A percentile compares a stretch with the other conserved stretches of the same genome.
Evolutionary conservation across 2,888 invertebrate species (phyloP).

Genomic region (Pomacea canaliculata): DNA sequence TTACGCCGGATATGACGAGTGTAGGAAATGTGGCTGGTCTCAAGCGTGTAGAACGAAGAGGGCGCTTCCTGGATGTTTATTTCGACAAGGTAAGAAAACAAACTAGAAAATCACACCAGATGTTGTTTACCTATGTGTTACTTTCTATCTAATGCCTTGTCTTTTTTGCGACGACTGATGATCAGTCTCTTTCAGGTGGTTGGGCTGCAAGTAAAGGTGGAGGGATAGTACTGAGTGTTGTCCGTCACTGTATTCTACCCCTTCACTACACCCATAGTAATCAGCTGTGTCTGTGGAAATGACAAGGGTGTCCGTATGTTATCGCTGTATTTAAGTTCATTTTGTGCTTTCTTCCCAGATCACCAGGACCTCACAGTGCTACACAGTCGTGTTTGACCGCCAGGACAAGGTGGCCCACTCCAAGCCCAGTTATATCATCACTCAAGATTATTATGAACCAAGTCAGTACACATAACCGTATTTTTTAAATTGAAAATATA

Average conservation of each 20-base stretch:
- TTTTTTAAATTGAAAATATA: no score
- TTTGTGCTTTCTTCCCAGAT: constrained; percentile 36
- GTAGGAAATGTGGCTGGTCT: constrained; percentile 55
- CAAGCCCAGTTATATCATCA: constrained; percentile 51
- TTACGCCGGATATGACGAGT: constrained; percentile 43
- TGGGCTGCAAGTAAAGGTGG: not conserved
- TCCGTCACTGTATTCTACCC: not conserved
- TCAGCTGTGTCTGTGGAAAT: no score
- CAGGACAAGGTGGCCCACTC: constrained; percentile 51
- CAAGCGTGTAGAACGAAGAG: constrained; percentile 66
- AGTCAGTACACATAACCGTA: constrained; percentile 35
- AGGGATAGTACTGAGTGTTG: not conserved
- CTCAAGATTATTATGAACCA: constrained; percentile 60
- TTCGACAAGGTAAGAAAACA: constrained; percentile 65
- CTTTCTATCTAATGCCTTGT: not conserved
- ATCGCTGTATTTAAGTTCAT: no score
- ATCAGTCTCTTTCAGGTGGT: not conserved
- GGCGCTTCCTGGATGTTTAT: constrained; percentile 67
- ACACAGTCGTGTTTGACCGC: constrained; percentile 46
- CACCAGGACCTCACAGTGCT: constrained; percentile 45
- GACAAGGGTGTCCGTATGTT: no score
- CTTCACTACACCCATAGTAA: no score
- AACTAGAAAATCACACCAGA: no score
- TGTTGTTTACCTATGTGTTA: not conserved
- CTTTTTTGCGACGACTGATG: not conserved